Conservation (phyloP, 2,888 invertebrate species). For the Deilephila elpenor region DNA sequence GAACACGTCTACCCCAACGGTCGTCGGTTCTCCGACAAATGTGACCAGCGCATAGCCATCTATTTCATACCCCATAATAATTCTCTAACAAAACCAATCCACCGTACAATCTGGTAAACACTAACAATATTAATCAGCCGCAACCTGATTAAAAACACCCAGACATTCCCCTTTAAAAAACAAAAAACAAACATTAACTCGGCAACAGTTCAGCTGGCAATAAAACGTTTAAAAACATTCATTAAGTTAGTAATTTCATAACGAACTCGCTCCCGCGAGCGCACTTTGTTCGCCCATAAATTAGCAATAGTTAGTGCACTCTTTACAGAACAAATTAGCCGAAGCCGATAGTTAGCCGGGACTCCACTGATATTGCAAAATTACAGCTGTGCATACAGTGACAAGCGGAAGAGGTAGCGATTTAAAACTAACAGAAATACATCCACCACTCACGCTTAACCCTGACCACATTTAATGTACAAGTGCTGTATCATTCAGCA, state of each 20-base stretch:
- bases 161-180: no score
- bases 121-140: no score
- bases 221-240: conserved; percentile 30
- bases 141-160: not conserved
- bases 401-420: conserved; percentile 30
- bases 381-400: not conserved
- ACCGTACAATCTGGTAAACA: no score
- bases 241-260: conserved; percentile 36
- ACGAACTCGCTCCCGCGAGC: conserved; percentile 31
- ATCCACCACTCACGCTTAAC: no score
- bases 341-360: conserved; percentile 46
- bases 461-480: no score
- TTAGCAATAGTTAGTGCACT: conserved; percentile 54
- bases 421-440: not conserved
- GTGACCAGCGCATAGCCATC: no score
- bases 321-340: conserved; percentile 56
- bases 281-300: conserved; percentile 42
- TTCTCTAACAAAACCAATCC: not conserved
- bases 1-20: no score
- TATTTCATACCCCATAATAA: not conserved
- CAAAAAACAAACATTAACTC: not conserved
- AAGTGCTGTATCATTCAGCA: no score
- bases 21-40: no score
- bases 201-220: conserved; percentile 11
- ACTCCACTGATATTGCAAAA: conserved; percentile 41